phyloP scores from a whole-genome alignment of 2,113 vertebrate species.

The Pygoscelis antarcticus region DNA sequence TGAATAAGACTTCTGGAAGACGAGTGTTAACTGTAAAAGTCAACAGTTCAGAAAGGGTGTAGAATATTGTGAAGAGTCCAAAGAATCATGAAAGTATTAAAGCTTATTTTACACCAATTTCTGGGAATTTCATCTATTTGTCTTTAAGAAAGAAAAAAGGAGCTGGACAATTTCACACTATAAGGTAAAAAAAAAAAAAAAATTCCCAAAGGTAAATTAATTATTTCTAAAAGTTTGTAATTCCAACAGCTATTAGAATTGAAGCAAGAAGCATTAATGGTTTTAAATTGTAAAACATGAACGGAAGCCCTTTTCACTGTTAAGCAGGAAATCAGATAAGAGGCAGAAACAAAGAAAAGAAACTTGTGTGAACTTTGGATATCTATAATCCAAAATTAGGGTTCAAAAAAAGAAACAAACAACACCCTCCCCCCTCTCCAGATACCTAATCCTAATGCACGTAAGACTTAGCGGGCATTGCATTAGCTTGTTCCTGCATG shows the following conservation, averaged over 20 bases:
- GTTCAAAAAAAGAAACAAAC: neutral
- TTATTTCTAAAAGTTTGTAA: neutral
- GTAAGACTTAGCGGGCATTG: neutral
- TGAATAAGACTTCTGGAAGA: neutral
- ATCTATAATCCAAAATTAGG: neutral
- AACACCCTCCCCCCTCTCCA: accelerated
- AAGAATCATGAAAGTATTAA: neutral
- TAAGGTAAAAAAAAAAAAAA: neutral
- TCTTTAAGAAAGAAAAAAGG: neutral
- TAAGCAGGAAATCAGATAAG: neutral
- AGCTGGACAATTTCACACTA: neutral
- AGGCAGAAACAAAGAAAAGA: neutral
- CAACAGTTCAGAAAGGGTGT: neutral
- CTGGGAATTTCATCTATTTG: neutral
- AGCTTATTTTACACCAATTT: neutral
- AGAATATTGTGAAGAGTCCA: neutral
- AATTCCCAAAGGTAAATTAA: neutral
- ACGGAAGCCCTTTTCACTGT: neutral
- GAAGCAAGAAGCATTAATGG: neutral
- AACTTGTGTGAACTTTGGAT: neutral
- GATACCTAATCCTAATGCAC: neutral
- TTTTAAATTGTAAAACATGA: neutral
- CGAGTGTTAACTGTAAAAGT: neutral
- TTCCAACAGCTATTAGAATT: neutral
- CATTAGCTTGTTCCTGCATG: neutral